phyloP scores from a whole-genome alignment of 2,797 vertebrate genomes.

The Glyptemys insculpta region DNA sequence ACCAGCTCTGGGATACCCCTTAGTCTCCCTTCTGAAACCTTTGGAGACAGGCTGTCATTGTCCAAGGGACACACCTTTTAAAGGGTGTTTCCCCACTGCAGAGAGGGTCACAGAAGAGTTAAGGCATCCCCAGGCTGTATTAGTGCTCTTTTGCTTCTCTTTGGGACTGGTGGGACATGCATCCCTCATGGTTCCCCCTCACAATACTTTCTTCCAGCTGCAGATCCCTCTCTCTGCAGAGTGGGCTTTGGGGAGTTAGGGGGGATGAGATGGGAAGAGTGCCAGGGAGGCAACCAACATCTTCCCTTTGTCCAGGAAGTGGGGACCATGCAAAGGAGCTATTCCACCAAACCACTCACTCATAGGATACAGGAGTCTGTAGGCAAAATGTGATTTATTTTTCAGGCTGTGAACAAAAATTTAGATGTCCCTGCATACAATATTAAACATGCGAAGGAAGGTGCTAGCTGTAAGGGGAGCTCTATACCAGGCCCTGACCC shows the following conservation, averaged over 20 bases:
- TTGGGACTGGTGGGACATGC: neutral
- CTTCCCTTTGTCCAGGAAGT: neutral
- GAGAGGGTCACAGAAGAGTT: neutral
- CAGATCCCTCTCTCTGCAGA: neutral
- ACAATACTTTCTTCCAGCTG: neutral
- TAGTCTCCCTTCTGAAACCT: neutral
- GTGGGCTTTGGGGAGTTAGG: neutral
- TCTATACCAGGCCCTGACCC: neutral
- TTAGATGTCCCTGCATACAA: neutral
- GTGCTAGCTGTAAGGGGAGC: neutral
- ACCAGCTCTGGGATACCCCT: neutral
- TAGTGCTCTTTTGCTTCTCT: neutral
- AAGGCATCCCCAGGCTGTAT: neutral
- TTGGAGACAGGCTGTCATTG: neutral
- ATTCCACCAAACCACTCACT: neutral
- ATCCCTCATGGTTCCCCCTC: too few species aligned
- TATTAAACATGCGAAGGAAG: neutral
- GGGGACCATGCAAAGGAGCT: neutral
- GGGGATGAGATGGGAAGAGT: neutral
- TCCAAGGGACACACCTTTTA: neutral
- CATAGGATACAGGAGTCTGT: neutral
- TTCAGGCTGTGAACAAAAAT: neutral
- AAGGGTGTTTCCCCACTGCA: neutral
- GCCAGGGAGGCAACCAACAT: neutral
- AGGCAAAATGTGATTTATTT: neutral